A percentile compares a stretch with the other conserved stretches of the same genome.
Evolutionary conservation across 2,797 vertebrate genomes (phyloP).

Genomic region (Centroberyx gerrardi): DNA sequence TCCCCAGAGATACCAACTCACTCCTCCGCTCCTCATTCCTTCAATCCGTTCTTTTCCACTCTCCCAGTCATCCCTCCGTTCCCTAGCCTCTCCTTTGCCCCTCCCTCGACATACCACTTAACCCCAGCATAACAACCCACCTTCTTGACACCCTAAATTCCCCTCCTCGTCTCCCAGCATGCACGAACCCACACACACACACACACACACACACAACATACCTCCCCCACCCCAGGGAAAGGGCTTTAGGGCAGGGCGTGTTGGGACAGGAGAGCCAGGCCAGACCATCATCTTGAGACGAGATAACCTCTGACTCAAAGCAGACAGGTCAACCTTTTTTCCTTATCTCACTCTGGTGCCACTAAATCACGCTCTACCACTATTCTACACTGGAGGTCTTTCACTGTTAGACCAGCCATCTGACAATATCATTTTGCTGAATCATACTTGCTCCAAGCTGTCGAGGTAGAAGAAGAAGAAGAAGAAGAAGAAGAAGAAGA

Average conservation of each 20-base stretch:
- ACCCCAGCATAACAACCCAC: constrained; percentile 61
- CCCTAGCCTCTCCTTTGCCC: constrained; percentile 29
- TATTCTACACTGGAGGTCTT: constrained; percentile 18
- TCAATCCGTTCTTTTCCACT: constrained; percentile 10
- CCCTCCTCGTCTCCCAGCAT: not conserved
- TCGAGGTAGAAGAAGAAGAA: not conserved
- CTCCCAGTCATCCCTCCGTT: constrained; percentile 46
- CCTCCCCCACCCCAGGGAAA: constrained; percentile 37
- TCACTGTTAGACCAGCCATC: constrained; percentile 3
- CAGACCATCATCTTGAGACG: constrained; percentile 42
- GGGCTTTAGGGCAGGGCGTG: constrained; percentile 47
- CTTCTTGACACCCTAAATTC: constrained; percentile 57
- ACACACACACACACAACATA: constrained; percentile 37
- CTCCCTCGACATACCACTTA: constrained; percentile 72
- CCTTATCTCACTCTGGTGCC: constrained; percentile 31
- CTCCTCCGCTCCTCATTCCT: constrained; percentile 47
- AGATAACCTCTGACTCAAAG: constrained; percentile 69
- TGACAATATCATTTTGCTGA: constrained; percentile 3
- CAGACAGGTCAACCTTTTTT: constrained; percentile 25
- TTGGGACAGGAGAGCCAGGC: constrained; percentile 52
- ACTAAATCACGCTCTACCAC: constrained; percentile 14
- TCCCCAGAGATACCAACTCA: constrained; percentile 27
- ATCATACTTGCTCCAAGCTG: constrained; percentile 11
- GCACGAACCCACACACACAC: not conserved
- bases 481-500: constrained; percentile 33